Base-by-base conservation (phyloP, 2,797 vertebrate species). In the Gastrophryne carolinensis region DNA sequence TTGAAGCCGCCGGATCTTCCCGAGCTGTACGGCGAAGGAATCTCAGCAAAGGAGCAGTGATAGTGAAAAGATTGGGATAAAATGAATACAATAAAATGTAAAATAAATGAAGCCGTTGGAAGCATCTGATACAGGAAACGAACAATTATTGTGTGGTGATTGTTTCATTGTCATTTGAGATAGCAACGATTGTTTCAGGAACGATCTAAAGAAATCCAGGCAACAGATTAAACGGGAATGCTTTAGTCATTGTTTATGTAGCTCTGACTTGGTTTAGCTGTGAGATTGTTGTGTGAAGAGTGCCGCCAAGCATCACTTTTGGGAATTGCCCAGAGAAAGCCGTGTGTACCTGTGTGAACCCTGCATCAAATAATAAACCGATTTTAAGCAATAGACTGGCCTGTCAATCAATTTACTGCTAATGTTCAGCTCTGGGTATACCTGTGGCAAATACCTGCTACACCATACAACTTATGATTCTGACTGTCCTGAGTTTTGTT, bases 101-200 rank as follows among this genome's bases (percentile, higher is more conserved):
- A 82, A 83, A 78, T 84, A 77, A 83, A 74, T 82, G 26, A 76
- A 74, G 73, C 76, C 82, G 83, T 83, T 81, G 78, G 82, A 75
- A 79, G 78, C 57, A 64, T 47, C 57, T 34, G 64, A 70, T 71
- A 78, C 71, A 78, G 24, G 29, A 81, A 84, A 79, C 70, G 80
- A 80, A 77, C 67, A 65, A 65, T 57, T 21, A 10, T 49, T n/a
- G 9, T 50, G 50, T 47, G 57, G 64, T 29, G 47, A 29, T 26
- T 15, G 60, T 32, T 68, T 29, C 30, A 32, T 60, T 60, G 30
- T 47, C 1, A 65, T 12, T 8, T 23, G 52, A 34, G 35, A 56
- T 32, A 56, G 17, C 23, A 29, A 63, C 17, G 35, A 11, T 10
- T 21, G 58, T 27, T n/a, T 19, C 5, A 17, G 41, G n/a, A 27